phyloP scores from a whole-genome alignment of 2,888 invertebrate species.

The Eupelmus urozonus region DNA sequence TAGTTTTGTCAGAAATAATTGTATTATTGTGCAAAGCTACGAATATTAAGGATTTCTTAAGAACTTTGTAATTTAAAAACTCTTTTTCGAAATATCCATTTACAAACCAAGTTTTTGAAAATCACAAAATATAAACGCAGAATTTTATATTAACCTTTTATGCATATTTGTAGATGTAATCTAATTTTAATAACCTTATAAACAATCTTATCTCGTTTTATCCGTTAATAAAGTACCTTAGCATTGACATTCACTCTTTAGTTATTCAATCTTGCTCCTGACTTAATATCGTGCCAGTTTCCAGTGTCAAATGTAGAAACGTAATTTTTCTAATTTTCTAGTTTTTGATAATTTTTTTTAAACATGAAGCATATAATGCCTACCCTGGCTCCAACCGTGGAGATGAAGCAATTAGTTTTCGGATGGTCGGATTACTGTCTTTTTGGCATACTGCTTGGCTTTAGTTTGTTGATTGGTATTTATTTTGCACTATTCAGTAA shows the following conservation, averaged over 20 bases:
- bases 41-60: too few relatives aligned
- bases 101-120: too few relatives aligned
- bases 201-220: conserved; percentile 33
- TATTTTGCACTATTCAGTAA: conserved; percentile 81
- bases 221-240: not conserved
- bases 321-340: not conserved
- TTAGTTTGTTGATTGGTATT: conserved; percentile 80
- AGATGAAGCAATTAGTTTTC: conserved; percentile 71
- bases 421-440: conserved; percentile 80
- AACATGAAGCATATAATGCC: conserved; percentile 26
- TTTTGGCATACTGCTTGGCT: conserved; percentile 78
- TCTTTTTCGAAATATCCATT: too few relatives aligned
- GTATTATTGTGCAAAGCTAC: too few relatives aligned
- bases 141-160: not conserved
- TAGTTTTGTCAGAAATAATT: too few relatives aligned
- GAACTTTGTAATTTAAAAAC: too few relatives aligned
- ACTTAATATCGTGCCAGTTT: not conserved
- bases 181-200: conserved; percentile 12
- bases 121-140: too few relatives aligned
- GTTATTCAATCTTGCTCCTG: not conserved
- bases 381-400: conserved; percentile 19
- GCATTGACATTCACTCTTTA: conserved; percentile 14
- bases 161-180: conserved; percentile 16
- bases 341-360: not conserved
- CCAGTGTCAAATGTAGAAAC: not conserved